Base-by-base conservation (phyloP, 2,113 vertebrate species). In the Lophochroa leadbeateri region DNA sequence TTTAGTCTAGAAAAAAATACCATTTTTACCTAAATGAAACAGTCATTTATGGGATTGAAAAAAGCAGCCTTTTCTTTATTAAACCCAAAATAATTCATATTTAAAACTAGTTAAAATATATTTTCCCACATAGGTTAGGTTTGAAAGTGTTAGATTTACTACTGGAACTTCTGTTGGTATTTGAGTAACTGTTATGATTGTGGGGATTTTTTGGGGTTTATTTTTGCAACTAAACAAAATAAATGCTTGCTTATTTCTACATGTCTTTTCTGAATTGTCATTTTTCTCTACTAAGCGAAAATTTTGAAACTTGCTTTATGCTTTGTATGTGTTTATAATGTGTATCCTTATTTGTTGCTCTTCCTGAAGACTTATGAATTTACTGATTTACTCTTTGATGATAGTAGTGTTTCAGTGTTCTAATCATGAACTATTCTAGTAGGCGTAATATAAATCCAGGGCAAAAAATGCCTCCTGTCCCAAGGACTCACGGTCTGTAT, bases 201-300 rank as follows among this genome's bases (percentile, higher is more conserved):
- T 1, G 10, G 0, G 1, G 16, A 3, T 2, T 18, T 23, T 89
- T 44, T 28, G 0, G 0, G 5, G 41, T 71, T 41, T 7, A 1
- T 52, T 72, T 76, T 75, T 47, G 10, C 12, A 46, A 29, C 15
- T 37, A 39, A 83, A 53, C 3, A 41, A 47, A 76, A 20, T 33
- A 23, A 90, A 68, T 41, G 7, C 2, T 85, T 63, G 8, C 2
- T 18, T 78, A 52, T 39, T 47, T 61, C 7, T 33, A 14, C 3
- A 33, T 33, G 23, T 0, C 3, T 78, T 49, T 3, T 43, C 74
- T 86, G 27, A 86, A 64, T 24, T 57, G 5, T 10, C 2, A 0
- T 7, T 10, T 70, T 64, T 39, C 17, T 47, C 27, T 46, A 53
- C 6, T 10, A 71, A 44, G 7, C 33, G 20, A 31, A 52, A 71